These are phyloP conservation scores for Rhinolophus sinicus DNA, from an alignment of 2,113 vertebrate genomes.

Conservation along the genomic window DNA sequence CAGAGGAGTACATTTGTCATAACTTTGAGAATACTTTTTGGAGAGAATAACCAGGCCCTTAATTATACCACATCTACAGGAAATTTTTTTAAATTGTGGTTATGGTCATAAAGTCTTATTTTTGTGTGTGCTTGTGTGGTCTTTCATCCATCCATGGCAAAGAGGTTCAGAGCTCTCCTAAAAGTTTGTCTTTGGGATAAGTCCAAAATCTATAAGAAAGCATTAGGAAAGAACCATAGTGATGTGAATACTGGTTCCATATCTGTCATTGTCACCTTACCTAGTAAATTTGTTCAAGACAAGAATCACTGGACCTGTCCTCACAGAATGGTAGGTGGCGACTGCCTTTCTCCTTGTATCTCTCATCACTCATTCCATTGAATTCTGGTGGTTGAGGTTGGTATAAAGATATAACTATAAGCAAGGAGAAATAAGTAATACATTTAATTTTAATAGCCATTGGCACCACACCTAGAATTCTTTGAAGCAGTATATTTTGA, in stretches of 20 bases:
- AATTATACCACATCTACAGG: conserved; percentile 80
- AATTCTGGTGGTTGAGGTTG: not conserved
- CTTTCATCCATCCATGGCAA: not conserved
- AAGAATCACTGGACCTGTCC: not conserved
- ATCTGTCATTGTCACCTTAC: not conserved
- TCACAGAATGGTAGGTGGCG: not conserved
- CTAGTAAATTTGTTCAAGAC: not conserved
- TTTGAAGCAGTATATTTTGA: not conserved
- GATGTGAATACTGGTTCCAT: not conserved
- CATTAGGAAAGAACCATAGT: not conserved
- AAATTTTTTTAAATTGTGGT: conserved; percentile 76
- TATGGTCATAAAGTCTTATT: conserved; percentile 53
- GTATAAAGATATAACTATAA: not conserved
- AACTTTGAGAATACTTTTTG: not conserved
- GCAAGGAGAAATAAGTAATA: not conserved
- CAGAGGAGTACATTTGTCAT: conserved; percentile 55
- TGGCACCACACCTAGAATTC: not conserved
- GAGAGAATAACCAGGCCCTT: conserved; percentile 74
- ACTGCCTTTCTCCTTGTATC: not conserved
- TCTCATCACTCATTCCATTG: not conserved
- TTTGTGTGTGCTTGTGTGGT: conserved; percentile 49
- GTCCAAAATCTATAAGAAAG: not conserved
- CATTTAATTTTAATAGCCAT: not conserved
- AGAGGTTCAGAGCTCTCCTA: not conserved
- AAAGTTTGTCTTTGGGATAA: not conserved